Evolutionary conservation across 1,140 invertebrate species (phyloP), one percentile per base, ranked within the genome.

Genomic region (Drosophila varians): DNA sequence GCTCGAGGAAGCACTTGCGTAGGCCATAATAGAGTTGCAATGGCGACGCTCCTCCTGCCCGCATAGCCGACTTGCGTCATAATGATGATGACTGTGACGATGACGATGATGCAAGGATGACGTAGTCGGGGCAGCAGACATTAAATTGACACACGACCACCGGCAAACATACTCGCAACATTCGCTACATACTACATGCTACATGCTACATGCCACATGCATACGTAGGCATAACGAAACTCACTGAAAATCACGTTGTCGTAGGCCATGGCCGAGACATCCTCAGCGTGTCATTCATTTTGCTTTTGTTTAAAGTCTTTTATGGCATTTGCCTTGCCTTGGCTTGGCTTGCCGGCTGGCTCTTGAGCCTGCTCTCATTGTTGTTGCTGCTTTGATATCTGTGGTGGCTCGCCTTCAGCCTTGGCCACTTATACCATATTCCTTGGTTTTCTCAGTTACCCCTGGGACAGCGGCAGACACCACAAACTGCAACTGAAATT

Each of bases 61-160:
- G 14, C 49, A 73, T 49, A 71, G 68, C 61, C n/a, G 66, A 14
- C 53, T 43, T 16, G 26, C 19, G 25, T 28, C 53, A 71, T 45
- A 45, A 70, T 34, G 62, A 55, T 73, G 49, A 40, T 45, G 62
- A 26, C 16, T 43, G 43, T 42, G 54, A 54, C 26, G 52, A 60
- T 56, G 62, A 69, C 48, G 75, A 53, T 25, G 77, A 42, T 16
- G 16, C 8, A 8, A 61, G 47, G 72, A 45, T 62, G 77, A 74
- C 51, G 77, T 45, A 5, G 36, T 38, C 6, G 68, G 45, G 71
- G 66, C 80, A 73, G 61, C 65, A 76, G 82, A 80, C 77, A 80
- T 86, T 80, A 76, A 86, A 86, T 86, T 86, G 82, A 87, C 82
- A 87, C 77, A 71, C 80, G 77, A 86, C 82, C 82, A 74, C 61